Base-by-base conservation (phyloP, 1,140 invertebrate genomes). In the Ceratina calcarata region DNA sequence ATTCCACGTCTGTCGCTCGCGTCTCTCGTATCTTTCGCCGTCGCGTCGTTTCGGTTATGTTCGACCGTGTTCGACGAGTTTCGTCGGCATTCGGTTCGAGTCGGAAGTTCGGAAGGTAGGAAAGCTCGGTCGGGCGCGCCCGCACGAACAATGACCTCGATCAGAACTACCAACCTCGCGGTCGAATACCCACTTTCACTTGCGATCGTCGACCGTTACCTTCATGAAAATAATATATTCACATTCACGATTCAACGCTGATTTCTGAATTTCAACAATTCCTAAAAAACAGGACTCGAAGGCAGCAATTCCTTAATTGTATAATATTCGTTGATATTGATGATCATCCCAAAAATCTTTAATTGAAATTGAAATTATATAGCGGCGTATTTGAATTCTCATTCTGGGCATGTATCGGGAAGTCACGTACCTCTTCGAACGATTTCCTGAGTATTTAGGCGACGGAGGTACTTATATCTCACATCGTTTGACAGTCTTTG, bases 61-160 rank as follows among this genome's bases (percentile, higher is more conserved):
- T 82, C 86, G 82, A n/a, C n/a, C 1, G 1, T 27, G 1, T 0
- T 81, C 84, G 84, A 49, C 8, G 2, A 2, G 10, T 15, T 12
- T 73, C 82, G 82, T 0, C 24, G 2, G 1, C 0, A 20, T 70
- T 80, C 84, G 86, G 45, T 8, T 18, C 0, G 7, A 18, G 37
- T 85, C 80, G 83, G 57, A 22, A 27, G 37, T 45, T 45, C 37
- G 37, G 37, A 45, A 45, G 37, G 37, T 45, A 45, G 37, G 49
- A 51, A 55, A 68, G 16, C 53, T 72, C 53, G 16, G 49, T 22
- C 64, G 75, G 80, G 45, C 67, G 78, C 87, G 80, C 75, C 88
- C 86, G 84, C 78, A 87, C 82, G 89, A 88, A 88, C 90, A 89
- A 90, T 90, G 89, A 90, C 88, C 90, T 88, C 88, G 75, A 83